Base-by-base conservation (phyloP, 1,140 invertebrate genomes). In the Harlomillsia oculata region DNA sequence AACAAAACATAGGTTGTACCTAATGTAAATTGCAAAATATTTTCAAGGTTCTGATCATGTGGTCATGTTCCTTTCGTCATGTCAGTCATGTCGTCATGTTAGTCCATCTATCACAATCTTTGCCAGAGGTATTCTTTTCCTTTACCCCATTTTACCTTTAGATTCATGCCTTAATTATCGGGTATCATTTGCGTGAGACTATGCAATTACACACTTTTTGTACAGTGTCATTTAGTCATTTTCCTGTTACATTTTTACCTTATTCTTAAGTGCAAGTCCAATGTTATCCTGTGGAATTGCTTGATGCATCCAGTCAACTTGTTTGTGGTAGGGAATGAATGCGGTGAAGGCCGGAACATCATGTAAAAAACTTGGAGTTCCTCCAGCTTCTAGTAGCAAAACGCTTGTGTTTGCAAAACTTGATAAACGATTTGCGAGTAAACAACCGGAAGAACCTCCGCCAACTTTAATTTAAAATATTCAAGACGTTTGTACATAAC, bases 371-470 rank as follows among this genome's bases (percentile, higher is more conserved):
- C 23, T 14, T 36, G 30, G 30, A 54, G 44, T 39, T 36, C 53
- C 53, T 34, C 53, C 53, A 2, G 53, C 41, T 46, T 54, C 53
- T 25, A 54, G 16, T 21, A 45, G 11, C 5, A 54, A 20, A 8
- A 54, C 30, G 1, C 18, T 21, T 5, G 25, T 29, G 1, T 25
- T 21, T 5, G 25, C 36, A 25, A 29, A 32, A 49, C 68, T 67
- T 30, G 67, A 69, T 20, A 78, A 64, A 13, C 77, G 66, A 50
- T 67, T 74, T 3, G 76, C 76, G 28, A 78, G 34, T 11, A 78
- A 74, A 43, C 71, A 69, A 6, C 77, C 77, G 1, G 77, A 72
- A 4, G 75, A 73, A 25, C 77, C 77, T 11, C 71, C 76, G 3
- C 77, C 77, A 50, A 78, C 71, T 54, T n/a, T n/a, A n/a, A n/a